These are phyloP conservation scores for Rhizomys pruinosus DNA, from an alignment of 2,113 vertebrate species.

Conservation along the genomic window DNA sequence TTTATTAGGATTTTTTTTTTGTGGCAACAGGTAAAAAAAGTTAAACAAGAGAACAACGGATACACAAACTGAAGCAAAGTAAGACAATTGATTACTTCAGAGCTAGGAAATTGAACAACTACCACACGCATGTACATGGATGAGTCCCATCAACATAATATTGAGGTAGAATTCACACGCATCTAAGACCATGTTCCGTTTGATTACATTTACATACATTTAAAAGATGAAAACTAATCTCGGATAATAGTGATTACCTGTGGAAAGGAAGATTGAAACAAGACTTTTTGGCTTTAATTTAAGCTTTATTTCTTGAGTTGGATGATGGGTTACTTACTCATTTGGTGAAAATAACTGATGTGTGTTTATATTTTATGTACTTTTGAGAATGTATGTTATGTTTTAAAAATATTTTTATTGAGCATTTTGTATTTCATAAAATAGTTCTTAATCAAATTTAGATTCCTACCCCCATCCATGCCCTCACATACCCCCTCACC, in stretches of 20 bases:
- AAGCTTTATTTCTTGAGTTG: conserved; percentile 15
- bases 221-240: conserved; percentile 14
- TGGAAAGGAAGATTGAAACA: neutral
- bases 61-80: neutral
- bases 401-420: too few relatives aligned
- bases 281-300: neutral
- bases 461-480: too few relatives aligned
- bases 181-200: neutral
- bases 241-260: conserved; percentile 3
- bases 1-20: conserved; percentile 38
- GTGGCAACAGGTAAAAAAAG: conserved; percentile 15
- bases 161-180: neutral
- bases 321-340: neutral
- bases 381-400: neutral
- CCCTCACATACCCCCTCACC: too few relatives aligned
- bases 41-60: conserved; percentile 11
- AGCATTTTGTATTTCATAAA: too few relatives aligned
- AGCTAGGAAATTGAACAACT: neutral
- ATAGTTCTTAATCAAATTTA: too few relatives aligned
- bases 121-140: neutral
- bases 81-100: neutral
- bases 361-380: neutral
- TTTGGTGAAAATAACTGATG: conserved; percentile 18
- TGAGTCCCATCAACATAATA: conserved; percentile 11
- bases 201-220: neutral